A percentile compares a stretch with the other conserved stretches of the same genome.
phyloP scores from a whole-genome alignment of 2,888 invertebrate species.

The Ectropis crepuscularia region DNA sequence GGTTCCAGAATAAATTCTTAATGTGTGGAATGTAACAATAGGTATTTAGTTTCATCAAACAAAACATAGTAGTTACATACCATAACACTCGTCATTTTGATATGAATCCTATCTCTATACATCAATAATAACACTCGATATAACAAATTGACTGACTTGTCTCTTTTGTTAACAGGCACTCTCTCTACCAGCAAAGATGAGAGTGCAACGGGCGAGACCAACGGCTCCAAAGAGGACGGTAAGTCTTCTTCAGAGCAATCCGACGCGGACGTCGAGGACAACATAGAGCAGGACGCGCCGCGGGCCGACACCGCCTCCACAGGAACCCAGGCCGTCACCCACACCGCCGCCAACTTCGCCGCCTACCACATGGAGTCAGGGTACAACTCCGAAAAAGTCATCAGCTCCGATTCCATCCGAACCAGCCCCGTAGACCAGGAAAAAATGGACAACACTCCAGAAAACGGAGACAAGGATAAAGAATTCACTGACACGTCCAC shows the following conservation, averaged over 20 bases:
- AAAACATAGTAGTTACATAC: too few species aligned
- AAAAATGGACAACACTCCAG: slow-evolving; percentile 84
- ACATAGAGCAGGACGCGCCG: slow-evolving; percentile 66
- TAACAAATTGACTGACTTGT: neutral
- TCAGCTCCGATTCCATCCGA: slow-evolving; percentile 77
- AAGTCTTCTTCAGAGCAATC: slow-evolving; percentile 89
- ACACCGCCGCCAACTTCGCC: slow-evolving; percentile 78
- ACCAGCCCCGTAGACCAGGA: slow-evolving; percentile 80
- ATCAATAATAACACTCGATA: too few species aligned
- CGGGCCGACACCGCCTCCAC: slow-evolving; percentile 57
- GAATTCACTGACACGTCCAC: slow-evolving; percentile 77
- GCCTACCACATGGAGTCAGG: slow-evolving; percentile 87
- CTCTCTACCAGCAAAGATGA: slow-evolving; percentile 68
- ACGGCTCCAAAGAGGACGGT: slow-evolving; percentile 73
- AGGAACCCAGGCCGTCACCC: slow-evolving; percentile 64
- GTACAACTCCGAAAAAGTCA: slow-evolving; percentile 85
- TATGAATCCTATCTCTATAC: too few species aligned
- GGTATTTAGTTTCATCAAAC: too few species aligned
- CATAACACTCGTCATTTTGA: too few species aligned
- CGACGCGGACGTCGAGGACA: slow-evolving; percentile 93
- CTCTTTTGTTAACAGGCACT: slow-evolving; percentile 55
- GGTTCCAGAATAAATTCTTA: too few species aligned
- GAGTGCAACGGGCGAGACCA: slow-evolving; percentile 53
- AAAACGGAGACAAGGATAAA: slow-evolving; percentile 83
- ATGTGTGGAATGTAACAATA: too few species aligned